phyloP scores from a whole-genome alignment of 2,113 vertebrate species.

The Thunnus thynnus region DNA sequence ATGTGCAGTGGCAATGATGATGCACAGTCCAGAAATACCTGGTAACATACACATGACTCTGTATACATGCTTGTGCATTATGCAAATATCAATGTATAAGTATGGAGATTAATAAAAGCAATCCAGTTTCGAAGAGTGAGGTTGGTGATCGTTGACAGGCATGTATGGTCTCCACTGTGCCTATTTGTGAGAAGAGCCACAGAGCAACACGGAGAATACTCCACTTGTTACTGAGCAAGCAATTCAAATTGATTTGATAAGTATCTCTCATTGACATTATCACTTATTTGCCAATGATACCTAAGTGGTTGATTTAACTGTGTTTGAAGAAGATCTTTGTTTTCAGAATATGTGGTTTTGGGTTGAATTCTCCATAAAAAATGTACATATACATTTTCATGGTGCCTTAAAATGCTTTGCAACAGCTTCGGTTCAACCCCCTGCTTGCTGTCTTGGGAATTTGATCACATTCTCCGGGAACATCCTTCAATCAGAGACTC shows the following conservation, averaged over 20 bases:
- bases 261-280: constrained; percentile 8
- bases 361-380: background rate
- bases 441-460: constrained; percentile 27
- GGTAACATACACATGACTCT: background rate
- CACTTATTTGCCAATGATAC: constrained; percentile 38
- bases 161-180: background rate
- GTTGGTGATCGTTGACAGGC: background rate
- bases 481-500: constrained; percentile 52
- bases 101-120: constrained; percentile 16
- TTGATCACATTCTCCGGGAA: constrained; percentile 39
- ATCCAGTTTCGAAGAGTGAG: constrained; percentile 16
- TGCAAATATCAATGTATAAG: constrained; percentile 41
- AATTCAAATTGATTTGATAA: constrained; percentile 42
- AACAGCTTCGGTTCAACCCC: constrained; percentile 5
- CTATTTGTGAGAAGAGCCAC: background rate
- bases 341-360: background rate
- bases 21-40: background rate
- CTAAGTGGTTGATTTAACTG: constrained; percentile 13
- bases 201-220: background rate
- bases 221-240: constrained; percentile 9
- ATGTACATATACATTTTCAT: constrained; percentile 1
- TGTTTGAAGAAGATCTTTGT: constrained; percentile 9
- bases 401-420: background rate
- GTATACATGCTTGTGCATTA: constrained; percentile 2
- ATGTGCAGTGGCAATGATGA: background rate